Percentiles rank a stretch among this genome's conserved stretches.
phyloP scores from a whole-genome alignment of 2,113 vertebrate species.

The Urocolius indicus region DNA sequence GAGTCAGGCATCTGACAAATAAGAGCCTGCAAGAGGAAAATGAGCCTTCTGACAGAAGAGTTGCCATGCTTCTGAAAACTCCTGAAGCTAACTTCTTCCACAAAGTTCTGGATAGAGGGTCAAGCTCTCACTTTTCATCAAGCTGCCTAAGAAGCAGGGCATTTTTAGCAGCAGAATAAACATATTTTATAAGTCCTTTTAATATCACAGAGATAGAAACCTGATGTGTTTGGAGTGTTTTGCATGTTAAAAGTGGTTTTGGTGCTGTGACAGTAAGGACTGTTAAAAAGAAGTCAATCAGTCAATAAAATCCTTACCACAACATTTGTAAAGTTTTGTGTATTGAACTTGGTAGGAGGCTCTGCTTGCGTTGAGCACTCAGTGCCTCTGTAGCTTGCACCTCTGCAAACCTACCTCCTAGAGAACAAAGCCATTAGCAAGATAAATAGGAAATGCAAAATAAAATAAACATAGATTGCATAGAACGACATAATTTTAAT shows the following conservation, averaged over 20 bases:
- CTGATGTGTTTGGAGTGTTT: not conserved
- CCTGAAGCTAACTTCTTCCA: not conserved
- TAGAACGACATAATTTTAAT: conserved; percentile 1
- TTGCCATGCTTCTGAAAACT: not conserved
- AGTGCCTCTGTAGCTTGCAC: not conserved
- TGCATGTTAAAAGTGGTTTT: not conserved
- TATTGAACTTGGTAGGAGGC: not conserved
- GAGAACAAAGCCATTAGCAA: not conserved
- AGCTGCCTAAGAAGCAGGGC: not conserved
- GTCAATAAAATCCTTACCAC: not conserved
- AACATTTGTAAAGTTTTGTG: not conserved
- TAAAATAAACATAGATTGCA: not conserved
- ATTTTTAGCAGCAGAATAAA: not conserved
- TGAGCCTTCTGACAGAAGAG: not conserved
- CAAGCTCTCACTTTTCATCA: not conserved
- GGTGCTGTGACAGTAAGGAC: not conserved
- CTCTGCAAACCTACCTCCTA: not conserved
- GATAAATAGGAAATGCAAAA: conserved; percentile 24
- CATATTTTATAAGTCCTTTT: not conserved
- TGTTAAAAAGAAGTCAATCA: not conserved
- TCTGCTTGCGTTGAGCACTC: not conserved
- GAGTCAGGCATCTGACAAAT: accelerated
- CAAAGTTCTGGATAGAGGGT: not conserved
- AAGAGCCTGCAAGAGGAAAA: accelerated
- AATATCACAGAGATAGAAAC: not conserved